Evolutionary conservation across 2,888 invertebrate species (phyloP), one percentile per base, ranked within the genome.

Genomic region (Acanthopleura granulata): DNA sequence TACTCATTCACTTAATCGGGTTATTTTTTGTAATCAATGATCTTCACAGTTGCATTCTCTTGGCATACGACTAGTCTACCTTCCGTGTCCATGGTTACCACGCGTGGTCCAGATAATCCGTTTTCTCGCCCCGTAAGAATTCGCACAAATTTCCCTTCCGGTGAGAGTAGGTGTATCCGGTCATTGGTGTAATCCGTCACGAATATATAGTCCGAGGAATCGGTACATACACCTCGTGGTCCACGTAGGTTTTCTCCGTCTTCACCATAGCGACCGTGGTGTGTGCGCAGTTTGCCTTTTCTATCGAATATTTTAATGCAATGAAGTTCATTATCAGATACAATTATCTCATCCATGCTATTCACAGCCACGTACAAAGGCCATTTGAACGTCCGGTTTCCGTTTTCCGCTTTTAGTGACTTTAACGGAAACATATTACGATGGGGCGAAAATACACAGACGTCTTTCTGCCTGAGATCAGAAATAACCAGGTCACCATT

Each of bases 221-320:
- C 76, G 0, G 76, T 75, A n/a, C 73, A 74, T 30, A 79, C 77
- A 3, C 79, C 79, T 61, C 76, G 74, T 0, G 79, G 79, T 14
- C 49, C 49, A 75, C 66, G 66, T 66, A 66, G 25, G 18, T 66
- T 22, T 27, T 75, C 75, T 12, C 72, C 75, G 27, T 62, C 29
- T 15, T 66, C 72, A 22, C 74, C 62, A 49, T 72, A 62, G 49
- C 51, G 49, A 51, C 76, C 74, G 75, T 77, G 76, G 70, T 73
- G 74, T 16, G 73, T 61, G n/a, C 76, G 50, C 49, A 77, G 76
- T 16, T 50, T 62, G n/a, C 79, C 79, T 25, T 72, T 22, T 6
- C 49, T 61, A 16, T 74, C 66, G 50, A 77, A 74, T 18, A 78
- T 71, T 49, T 78, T 78, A 0, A 80, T 74, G 51, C 72, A 70